Percentiles rank a stretch among this genome's conserved stretches.
Evolutionary conservation across 2,113 vertebrate species (phyloP).

Genomic region (Peromyscus polionotus): DNA sequence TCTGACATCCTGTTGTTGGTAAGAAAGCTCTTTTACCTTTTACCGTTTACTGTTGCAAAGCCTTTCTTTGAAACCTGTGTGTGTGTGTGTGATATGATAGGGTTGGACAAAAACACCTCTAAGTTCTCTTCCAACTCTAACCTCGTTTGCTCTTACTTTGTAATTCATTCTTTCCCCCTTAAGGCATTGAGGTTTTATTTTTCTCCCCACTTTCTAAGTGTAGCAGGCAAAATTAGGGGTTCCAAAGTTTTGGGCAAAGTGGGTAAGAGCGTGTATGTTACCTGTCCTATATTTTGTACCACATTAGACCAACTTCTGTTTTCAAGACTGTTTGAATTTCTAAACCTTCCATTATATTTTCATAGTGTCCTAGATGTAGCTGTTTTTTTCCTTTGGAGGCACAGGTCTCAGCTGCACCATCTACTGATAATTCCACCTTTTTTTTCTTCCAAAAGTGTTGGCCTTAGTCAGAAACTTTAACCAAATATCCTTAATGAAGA

Average conservation of each 20-base stretch:
- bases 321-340: background rate
- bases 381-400: background rate
- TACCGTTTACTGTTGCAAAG: background rate
- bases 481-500: background rate
- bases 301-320: background rate
- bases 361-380: background rate
- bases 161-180: background rate
- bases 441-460: background rate
- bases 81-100: background rate
- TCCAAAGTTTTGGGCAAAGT: background rate
- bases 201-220: background rate
- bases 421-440: background rate
- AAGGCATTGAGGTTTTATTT: background rate
- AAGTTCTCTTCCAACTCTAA: background rate
- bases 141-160: background rate
- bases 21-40: background rate
- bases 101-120: background rate
- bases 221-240: background rate
- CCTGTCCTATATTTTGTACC: background rate
- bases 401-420: background rate
- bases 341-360: constrained; percentile 4
- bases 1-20: background rate
- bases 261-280: background rate
- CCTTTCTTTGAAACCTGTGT: background rate
- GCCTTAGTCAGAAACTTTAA: constrained; percentile 6